Conservation (phyloP, 1,140 invertebrate genomes). For the Alviniconcha marisindica region DNA sequence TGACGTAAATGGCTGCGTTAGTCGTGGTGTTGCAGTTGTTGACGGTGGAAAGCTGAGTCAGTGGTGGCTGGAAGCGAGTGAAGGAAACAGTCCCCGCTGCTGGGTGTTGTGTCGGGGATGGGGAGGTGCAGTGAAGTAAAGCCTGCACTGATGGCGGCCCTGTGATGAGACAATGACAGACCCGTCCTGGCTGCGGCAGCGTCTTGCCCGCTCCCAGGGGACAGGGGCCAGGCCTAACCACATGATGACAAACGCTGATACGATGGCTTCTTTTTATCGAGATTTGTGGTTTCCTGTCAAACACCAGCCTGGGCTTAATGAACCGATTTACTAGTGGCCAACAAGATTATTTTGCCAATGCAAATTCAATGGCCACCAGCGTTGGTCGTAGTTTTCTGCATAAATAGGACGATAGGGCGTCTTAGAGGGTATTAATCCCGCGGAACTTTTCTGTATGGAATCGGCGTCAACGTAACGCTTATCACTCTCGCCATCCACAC, state of each 20-base stretch:
- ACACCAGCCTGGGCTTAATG: constrained; percentile 36
- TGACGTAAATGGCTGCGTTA: too few species aligned
- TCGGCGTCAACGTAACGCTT: constrained; percentile 9
- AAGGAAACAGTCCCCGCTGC: too few species aligned
- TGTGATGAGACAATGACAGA: neutral
- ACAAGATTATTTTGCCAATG: constrained; percentile 37
- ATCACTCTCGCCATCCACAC: constrained; percentile 13
- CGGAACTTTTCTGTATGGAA: neutral
- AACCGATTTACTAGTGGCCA: constrained; percentile 39
- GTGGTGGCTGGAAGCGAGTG: too few species aligned
- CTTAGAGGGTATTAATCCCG: constrained; percentile 30
- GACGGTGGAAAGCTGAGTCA: too few species aligned
- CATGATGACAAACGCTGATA: constrained; percentile 38
- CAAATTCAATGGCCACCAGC: constrained; percentile 22
- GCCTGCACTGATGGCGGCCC: neutral
- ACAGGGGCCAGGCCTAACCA: constrained; percentile 21
- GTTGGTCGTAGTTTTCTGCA: constrained; percentile 8
- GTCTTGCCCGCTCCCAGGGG: neutral
- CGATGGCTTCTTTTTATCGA: constrained; percentile 28
- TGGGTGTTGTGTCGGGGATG: neutral
- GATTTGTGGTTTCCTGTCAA: constrained; percentile 44
- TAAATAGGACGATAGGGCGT: constrained; percentile 25
- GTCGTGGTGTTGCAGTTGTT: too few species aligned
- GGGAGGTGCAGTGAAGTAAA: neutral
- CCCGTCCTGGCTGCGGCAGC: neutral